These are phyloP conservation scores for Grammomys surdaster DNA, from an alignment of 2,113 vertebrate species.

Conservation along the genomic window DNA sequence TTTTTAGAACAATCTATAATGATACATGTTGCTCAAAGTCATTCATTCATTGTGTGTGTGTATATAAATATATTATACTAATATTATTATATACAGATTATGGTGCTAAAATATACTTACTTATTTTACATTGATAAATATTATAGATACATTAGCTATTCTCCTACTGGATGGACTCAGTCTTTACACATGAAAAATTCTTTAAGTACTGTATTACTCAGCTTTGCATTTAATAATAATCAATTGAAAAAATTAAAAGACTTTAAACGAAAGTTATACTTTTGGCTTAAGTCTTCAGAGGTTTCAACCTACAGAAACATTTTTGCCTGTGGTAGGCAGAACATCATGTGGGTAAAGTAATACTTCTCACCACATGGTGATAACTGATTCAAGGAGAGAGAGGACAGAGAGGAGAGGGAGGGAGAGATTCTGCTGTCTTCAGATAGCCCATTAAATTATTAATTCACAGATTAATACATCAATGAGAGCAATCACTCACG, in stretches of 20 bases:
- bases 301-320: not conserved
- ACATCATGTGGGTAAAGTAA: not conserved
- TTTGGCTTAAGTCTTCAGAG: not conserved
- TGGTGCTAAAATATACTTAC: not conserved
- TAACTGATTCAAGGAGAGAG: not conserved
- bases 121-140: conserved; percentile 27
- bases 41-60: not conserved
- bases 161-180: not conserved
- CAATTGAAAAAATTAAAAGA: not conserved
- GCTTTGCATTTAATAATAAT: not conserved
- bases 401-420: not conserved
- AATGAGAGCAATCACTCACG: not conserved
- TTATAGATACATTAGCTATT: conserved; percentile 19
- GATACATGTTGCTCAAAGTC: not conserved
- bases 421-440: not conserved
- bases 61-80: not conserved
- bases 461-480: not conserved
- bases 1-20: not conserved
- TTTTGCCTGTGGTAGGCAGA: not conserved
- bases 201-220: not conserved
- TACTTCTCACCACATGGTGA: not conserved
- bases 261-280: not conserved
- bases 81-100: not conserved
- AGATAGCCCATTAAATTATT: not conserved
- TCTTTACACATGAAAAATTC: not conserved